phyloP scores from a whole-genome alignment of 2,888 invertebrate species.

The Myathropa florea region DNA sequence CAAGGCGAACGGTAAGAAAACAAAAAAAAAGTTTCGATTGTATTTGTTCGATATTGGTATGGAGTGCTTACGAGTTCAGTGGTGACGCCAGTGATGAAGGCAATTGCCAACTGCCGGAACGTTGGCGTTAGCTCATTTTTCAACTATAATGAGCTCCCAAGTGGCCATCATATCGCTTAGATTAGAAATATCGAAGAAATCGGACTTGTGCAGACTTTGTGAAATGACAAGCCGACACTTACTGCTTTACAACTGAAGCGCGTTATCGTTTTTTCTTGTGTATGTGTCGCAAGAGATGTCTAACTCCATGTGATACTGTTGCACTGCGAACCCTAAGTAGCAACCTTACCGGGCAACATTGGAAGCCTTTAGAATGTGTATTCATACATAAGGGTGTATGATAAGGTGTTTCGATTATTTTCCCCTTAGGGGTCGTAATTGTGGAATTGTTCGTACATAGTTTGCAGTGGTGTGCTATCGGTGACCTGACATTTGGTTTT shows the following conservation, averaged over 20 bases:
- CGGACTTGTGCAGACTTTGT: conserved; percentile 13
- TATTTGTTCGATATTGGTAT: conserved; percentile 17
- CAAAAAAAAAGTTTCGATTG: conserved; percentile 32
- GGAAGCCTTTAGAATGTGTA: conserved; percentile 7
- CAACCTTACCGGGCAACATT: conserved; percentile 1
- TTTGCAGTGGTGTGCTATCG: not conserved
- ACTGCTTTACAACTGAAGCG: conserved; percentile 7
- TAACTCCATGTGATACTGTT: conserved; percentile 24
- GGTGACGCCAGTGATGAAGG: conserved; percentile 17
- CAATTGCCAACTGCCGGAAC: not conserved
- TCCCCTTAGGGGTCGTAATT: conserved; percentile 41
- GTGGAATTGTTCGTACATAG: conserved; percentile 1
- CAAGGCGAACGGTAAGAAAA: conserved; percentile 30
- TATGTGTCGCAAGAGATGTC: not conserved
- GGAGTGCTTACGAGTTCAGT: conserved; percentile 1
- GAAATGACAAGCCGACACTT: conserved; percentile 11
- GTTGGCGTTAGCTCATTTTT: conserved; percentile 53
- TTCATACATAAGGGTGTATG: not conserved
- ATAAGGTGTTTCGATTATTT: conserved; percentile 46
- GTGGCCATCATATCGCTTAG: conserved; percentile 44
- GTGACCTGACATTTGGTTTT: conserved; percentile 15
- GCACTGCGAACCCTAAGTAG: conserved; percentile 15
- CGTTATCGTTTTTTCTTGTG: conserved; percentile 11
- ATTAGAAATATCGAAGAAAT: conserved; percentile 48
- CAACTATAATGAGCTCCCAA: conserved; percentile 68